phyloP scores from a whole-genome alignment of 1,140 invertebrate species.

The Bombus turneri region DNA sequence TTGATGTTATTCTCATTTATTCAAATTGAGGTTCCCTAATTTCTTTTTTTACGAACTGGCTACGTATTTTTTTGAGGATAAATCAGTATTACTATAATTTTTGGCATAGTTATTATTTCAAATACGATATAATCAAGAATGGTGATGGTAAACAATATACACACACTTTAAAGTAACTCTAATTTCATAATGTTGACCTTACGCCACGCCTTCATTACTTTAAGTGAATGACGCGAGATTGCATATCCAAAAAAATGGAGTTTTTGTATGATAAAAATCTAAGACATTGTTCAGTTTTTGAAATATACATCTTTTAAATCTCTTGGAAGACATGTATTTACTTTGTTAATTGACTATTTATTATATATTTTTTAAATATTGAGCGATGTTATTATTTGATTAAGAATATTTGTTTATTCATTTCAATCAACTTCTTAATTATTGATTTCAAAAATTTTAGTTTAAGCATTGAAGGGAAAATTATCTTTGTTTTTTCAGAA shows the following conservation, averaged over 20 bases:
- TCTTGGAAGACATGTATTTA: not conserved
- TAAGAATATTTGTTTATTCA: not conserved
- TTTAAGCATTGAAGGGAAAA: conserved; percentile 38
- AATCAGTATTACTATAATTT: not conserved
- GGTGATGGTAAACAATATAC: not conserved
- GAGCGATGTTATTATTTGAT: not conserved
- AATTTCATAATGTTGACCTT: conserved; percentile 11
- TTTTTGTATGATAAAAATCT: not conserved
- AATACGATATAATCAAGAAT: not conserved
- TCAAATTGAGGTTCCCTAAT: not conserved
- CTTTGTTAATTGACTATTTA: not conserved
- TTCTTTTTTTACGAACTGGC: not conserved
- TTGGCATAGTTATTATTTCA: not conserved
- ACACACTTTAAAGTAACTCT: not conserved
- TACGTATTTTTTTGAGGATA: not conserved
- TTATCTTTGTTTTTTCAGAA: conserved; percentile 77
- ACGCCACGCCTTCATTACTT: conserved; percentile 38
- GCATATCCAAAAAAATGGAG: not conserved
- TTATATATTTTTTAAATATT: not conserved
- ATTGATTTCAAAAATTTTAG: not conserved
- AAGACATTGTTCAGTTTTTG: too few species aligned
- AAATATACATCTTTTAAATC: not conserved
- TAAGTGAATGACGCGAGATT: not conserved
- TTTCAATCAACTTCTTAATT: not conserved
- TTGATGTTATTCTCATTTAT: not conserved